A percentile compares a stretch with the other conserved stretches of the same genome.
These are phyloP conservation scores for Aleiodes leptofemur DNA, from an alignment of 2,888 invertebrate species.

Conservation along the genomic window DNA sequence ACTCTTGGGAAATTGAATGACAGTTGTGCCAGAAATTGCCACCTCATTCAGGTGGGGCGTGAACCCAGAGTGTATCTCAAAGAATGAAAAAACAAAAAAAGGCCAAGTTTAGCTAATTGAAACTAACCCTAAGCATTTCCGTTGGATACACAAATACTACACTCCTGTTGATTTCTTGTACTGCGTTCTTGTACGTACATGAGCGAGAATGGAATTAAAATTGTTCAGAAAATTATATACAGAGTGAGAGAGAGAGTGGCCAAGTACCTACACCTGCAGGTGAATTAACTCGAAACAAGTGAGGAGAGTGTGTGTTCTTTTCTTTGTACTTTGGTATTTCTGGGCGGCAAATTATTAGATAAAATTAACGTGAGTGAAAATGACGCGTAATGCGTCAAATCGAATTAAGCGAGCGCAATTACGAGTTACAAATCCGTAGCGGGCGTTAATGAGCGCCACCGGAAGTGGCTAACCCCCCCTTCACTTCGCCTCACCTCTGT, in stretches of 20 bases:
- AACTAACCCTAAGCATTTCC: constrained; percentile 29
- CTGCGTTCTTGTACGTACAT: background rate
- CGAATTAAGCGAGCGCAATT: constrained; percentile 72
- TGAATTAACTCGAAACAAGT: constrained; percentile 35
- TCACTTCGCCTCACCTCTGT: constrained; percentile 29
- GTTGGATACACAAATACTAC: background rate
- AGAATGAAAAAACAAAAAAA: constrained; percentile 8
- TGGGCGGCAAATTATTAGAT: constrained; percentile 19
- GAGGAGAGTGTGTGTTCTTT: constrained; percentile 38
- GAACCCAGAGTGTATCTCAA: background rate
- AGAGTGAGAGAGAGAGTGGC: background rate
- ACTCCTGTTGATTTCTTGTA: background rate
- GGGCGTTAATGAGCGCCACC: constrained; percentile 74
- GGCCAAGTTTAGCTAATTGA: constrained; percentile 24
- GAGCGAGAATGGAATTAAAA: background rate
- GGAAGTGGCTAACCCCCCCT: constrained; percentile 63
- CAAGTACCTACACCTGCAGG: constrained; percentile 11
- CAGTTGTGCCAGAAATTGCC: constrained; percentile 37
- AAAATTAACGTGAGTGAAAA: constrained; percentile 42
- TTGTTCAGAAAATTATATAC: background rate
- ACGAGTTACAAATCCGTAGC: constrained; percentile 72
- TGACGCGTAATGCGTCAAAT: constrained; percentile 64
- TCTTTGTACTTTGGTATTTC: constrained; percentile 42
- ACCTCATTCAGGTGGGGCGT: constrained; percentile 1
- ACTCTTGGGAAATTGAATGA: constrained; percentile 43